Evolutionary conservation across 2,888 invertebrate genomes (phyloP), one percentile per base, ranked within the genome.

Genomic region (Thymelicus acteon): DNA sequence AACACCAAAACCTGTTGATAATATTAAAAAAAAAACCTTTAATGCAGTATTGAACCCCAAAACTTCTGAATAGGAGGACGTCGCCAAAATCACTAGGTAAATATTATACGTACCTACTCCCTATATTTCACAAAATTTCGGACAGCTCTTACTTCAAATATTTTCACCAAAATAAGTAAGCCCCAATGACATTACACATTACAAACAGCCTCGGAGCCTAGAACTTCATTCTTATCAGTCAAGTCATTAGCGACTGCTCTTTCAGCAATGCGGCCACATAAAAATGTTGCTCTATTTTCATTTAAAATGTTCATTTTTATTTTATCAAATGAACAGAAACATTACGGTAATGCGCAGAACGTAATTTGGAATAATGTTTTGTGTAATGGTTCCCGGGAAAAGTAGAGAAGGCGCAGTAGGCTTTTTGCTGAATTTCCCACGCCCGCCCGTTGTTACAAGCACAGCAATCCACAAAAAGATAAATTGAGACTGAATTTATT

Each of bases 311-410:
- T 84, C 78, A 80, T 80, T 71, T 71, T 80, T 83, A 81, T 83
- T 82, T 85, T 85, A 85, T 86, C 84, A 87, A 88, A 87, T 85
- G 85, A 87, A 87, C 83, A 84, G 85, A 83, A 85, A 85, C 87
- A 86, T 88, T 85, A 88, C 87, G 84, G 87, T 85, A 84, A 87
- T 85, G 84, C 81, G 83, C 82, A 85, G 84, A 81, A 86, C 87
- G 88, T 87, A 89, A 90, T 90, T 90, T 90, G 85, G 84, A 89
- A 89, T 90, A 90, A 89, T 89, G 87, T 87, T 88, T 87, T 87
- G 86, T 85, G 85, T 89, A 89, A 90, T 88, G 87, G 88, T 81
- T 83, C 81, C 82, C 85, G 84, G 77, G 81, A 79, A 84, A 84
- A 86, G 84, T 84, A 85, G 82, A 82, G 84, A 80, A 78, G 80